Base-by-base conservation (phyloP, 1,140 invertebrate species). In the Aphelenchoides fujianensis region DNA sequence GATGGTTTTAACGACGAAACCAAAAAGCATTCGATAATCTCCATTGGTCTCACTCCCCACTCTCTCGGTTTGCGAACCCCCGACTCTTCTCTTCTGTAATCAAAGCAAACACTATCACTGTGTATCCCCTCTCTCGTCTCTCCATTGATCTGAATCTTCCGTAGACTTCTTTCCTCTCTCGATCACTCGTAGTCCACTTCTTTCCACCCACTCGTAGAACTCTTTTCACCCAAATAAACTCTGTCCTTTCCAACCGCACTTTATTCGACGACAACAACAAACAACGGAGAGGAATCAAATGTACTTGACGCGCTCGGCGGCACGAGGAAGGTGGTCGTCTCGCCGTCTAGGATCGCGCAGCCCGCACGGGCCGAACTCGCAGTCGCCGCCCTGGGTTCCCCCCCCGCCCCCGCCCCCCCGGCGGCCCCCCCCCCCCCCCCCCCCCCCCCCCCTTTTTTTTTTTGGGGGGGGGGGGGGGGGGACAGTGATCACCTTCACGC, bases 321-420 rank as follows among this genome's bases (percentile, higher is more conserved):
- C 72, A 36, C 73, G 27, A 68, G 76, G 57, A 80, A 78, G 30
- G 69, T 78, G 30, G 72, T 78, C 55, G 71, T 68, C 27, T 79
- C 53, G n/a, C 12, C n/a, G 12, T 12, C 30, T 77, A 16, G 68
- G 70, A 2, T 68, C 66, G 19, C 76, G 61, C 19, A 64, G 68
- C 7, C 76, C 76, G 41, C 79, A 67, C n/a, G 76, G 76, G 0
- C 76, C 76, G 27, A 79, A 67, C 64, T 80, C 76, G 34, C 76
- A 78, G 35, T 78, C 76, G 3, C 77, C 76, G 61, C 78, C 74
- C 67, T n/a, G n/a, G n/a, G n/a, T n/a, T n/a, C n/a, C n/a, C n/a
- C n/a, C n/a, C n/a, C n/a, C n/a, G n/a, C n/a, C n/a, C n/a, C n/a
- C n/a, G n/a, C n/a, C n/a, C n/a, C n/a, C n/a, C n/a, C n/a, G n/a